phyloP scores from a whole-genome alignment of 2,888 invertebrate species.

The Thymelicus acteon region DNA sequence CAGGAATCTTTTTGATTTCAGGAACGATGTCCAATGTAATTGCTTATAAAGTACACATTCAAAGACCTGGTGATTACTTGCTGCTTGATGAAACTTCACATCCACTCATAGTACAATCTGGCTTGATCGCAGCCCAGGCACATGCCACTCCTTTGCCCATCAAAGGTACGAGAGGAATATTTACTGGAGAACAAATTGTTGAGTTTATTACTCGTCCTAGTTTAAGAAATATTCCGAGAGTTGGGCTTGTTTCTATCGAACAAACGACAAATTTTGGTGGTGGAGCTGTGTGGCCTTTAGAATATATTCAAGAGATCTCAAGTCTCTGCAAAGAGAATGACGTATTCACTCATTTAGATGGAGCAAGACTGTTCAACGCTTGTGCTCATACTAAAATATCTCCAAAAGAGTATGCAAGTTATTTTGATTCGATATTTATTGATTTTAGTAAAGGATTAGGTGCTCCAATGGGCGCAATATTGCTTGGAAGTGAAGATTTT shows the following conservation, averaged over 20 bases:
- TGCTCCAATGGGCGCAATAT: conserved; percentile 1
- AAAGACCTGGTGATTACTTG: conserved; percentile 1
- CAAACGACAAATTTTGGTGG: conserved; percentile 1
- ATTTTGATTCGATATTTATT: too few species aligned
- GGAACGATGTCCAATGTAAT: conserved; percentile 1
- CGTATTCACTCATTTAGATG: conserved; percentile 1
- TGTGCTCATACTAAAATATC: conserved; percentile 1
- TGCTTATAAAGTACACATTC: conserved; percentile 1
- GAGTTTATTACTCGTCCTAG: conserved; percentile 1
- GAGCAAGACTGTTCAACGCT: conserved; percentile 1
- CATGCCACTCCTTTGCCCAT: conserved; percentile 1
- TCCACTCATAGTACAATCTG: conserved; percentile 1
- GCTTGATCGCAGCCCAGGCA: conserved; percentile 1
- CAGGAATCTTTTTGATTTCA: conserved; percentile 1
- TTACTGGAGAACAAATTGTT: too few species aligned
- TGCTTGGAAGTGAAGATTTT: conserved; percentile 1
- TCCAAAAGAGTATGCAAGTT: conserved; percentile 1
- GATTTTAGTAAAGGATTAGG: conserved; percentile 1
- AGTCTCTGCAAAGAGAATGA: conserved; percentile 1
- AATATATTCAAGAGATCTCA: conserved; percentile 1
- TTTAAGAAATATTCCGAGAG: conserved; percentile 1
- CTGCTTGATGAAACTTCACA: conserved; percentile 1
- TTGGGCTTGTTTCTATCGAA: conserved; percentile 1
- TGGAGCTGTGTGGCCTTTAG: conserved; percentile 1
- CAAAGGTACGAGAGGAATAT: not conserved